A percentile compares a stretch with the other conserved stretches of the same genome.
Conservation (phyloP, 2,113 vertebrate species). For the Herpetotheres cachinnans region DNA sequence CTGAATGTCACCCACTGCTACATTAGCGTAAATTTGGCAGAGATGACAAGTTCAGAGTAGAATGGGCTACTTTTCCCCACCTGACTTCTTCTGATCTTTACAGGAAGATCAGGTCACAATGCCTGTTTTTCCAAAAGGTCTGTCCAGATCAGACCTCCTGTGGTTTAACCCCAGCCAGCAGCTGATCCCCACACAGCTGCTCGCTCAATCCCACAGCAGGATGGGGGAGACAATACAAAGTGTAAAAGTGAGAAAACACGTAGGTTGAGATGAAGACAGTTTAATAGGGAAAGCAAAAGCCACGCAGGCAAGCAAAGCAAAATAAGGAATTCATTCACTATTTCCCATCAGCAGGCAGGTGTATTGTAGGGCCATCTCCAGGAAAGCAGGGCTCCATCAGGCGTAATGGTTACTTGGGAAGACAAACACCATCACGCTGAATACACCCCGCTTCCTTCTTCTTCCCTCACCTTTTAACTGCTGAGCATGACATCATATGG, state of each 20-base stretch:
- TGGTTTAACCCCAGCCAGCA: background rate
- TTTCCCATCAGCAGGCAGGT: background rate
- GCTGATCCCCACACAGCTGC: background rate
- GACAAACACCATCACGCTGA: background rate
- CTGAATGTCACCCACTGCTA: background rate
- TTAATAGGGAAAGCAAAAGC: background rate
- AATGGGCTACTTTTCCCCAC: background rate
- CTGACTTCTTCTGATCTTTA: background rate
- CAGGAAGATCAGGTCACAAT: background rate
- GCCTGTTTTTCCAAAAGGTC: background rate
- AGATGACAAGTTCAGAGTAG: background rate
- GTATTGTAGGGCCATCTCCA: background rate
- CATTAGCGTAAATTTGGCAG: background rate
- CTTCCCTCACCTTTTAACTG: background rate
- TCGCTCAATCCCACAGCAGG: background rate
- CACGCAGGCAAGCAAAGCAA: accelerated
- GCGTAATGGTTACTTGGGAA: background rate
- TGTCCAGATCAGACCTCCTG: background rate
- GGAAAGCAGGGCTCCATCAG: background rate
- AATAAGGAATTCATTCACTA: background rate
- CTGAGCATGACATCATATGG: accelerated
- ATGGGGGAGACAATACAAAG: background rate
- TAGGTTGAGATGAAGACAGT: background rate
- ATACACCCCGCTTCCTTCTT: background rate
- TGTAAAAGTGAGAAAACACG: background rate